These are phyloP conservation scores for Tringa solitaria DNA, from an alignment of 2,113 vertebrate species.

Conservation along the genomic window DNA sequence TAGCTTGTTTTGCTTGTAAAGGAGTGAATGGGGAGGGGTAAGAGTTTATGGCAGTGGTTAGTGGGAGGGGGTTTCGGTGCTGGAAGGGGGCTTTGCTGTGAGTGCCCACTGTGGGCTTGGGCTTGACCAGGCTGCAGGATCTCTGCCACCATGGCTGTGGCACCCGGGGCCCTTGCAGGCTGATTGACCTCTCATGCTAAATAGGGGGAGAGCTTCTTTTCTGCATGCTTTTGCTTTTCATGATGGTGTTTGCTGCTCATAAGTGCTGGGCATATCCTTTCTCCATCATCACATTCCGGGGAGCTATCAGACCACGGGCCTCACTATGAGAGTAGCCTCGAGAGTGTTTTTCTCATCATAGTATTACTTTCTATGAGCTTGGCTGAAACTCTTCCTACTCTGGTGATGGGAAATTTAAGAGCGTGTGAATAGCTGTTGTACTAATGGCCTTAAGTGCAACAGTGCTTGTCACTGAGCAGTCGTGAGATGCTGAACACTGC, in stretches of 20 bases:
- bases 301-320: neutral
- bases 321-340: neutral
- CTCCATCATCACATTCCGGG: neutral
- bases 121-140: neutral
- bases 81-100: neutral
- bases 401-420: neutral
- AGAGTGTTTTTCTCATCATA: neutral
- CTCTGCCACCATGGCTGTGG: neutral
- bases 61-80: neutral
- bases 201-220: neutral
- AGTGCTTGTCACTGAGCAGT: neutral
- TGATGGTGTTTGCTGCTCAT: neutral
- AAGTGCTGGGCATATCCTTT: neutral
- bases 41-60: neutral
- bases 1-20: neutral
- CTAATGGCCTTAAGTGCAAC: rapidly evolving
- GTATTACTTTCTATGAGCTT: neutral
- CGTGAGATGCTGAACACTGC: rapidly evolving
- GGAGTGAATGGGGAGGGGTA: neutral
- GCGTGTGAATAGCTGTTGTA: neutral
- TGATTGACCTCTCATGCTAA: neutral
- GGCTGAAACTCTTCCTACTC: neutral
- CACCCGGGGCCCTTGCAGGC: neutral
- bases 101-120: rapidly evolving
- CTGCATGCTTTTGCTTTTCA: neutral